Conservation (phyloP, 1,140 invertebrate genomes). For the roundworm (Caenorhabditis elegans) region WBcel235 BX284605.5:4150001-4150500, state of each 20-base stretch:
- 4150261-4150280: constrained; percentile 39
- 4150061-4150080: no score
- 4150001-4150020: background rate
- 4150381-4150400: no score
- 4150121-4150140: constrained; percentile 60
- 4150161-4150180: constrained; percentile 56
- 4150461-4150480: no score
- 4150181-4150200: constrained; percentile 58
- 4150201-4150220: constrained; percentile 32
- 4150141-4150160: constrained; percentile 61
- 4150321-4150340: no score
- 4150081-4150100: constrained; percentile 56
- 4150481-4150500: no score
- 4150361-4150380: no score
- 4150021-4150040: no score
- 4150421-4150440: no score
- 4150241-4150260: constrained; percentile 57
- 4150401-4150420: no score
- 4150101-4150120: constrained; percentile 53
- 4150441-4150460: no score
- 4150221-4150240: constrained; percentile 39
- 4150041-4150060: no score
- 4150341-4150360: no score
- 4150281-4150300: constrained; percentile 48
- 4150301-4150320: constrained; percentile 61